These are phyloP conservation scores for Onychostruthus taczanowskii DNA, from an alignment of 2,113 vertebrate species.

Conservation along the genomic window DNA sequence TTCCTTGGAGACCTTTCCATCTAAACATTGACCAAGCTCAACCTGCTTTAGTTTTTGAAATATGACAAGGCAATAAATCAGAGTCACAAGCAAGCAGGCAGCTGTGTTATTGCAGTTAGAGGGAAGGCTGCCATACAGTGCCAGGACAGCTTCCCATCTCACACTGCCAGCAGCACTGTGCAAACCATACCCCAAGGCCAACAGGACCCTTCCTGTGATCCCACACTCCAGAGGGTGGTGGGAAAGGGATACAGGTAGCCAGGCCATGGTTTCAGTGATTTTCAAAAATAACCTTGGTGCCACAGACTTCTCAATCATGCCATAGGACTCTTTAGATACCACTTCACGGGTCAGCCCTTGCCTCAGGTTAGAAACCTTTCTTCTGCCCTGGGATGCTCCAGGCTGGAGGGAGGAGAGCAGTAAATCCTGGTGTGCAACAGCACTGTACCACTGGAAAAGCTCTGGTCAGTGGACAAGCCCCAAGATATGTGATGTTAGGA, in stretches of 20 bases:
- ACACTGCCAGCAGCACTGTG: neutral
- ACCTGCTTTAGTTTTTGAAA: conserved; percentile 20
- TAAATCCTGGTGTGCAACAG: neutral
- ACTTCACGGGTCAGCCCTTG: fast-evolving
- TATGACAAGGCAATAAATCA: conserved; percentile 38
- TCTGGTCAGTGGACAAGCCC: neutral
- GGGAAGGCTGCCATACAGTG: neutral
- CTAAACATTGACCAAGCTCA: conserved; percentile 1
- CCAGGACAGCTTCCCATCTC: neutral
- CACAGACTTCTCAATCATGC: neutral
- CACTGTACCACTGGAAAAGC: neutral
- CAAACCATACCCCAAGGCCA: neutral
- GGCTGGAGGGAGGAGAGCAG: neutral
- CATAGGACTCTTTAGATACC: neutral
- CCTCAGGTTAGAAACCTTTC: neutral
- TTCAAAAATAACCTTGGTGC: neutral
- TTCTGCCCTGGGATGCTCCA: neutral
- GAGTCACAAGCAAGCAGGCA: fast-evolving
- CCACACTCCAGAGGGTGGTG: fast-evolving
- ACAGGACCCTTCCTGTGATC: neutral
- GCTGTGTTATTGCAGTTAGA: neutral
- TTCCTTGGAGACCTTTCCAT: conserved; percentile 31
- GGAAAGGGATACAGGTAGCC: neutral
- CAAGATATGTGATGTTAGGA: fast-evolving
- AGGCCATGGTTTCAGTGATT: neutral